These are phyloP conservation scores for Prunella himalayana DNA, from an alignment of 2,113 vertebrate genomes.

Conservation along the genomic window DNA sequence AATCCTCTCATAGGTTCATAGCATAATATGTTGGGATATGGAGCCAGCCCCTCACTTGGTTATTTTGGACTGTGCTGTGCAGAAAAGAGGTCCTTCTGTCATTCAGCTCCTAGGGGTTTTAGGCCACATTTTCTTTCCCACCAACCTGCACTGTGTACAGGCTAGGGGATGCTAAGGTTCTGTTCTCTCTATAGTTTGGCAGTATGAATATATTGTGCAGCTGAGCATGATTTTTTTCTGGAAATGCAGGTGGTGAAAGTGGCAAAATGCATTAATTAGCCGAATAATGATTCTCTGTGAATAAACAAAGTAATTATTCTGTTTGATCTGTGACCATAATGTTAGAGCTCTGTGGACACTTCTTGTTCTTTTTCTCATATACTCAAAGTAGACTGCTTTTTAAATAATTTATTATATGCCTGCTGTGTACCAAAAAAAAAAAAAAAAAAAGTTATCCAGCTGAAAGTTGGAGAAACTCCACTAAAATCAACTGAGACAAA, in stretches of 20 bases:
- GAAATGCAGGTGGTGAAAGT: background rate
- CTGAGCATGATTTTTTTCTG: background rate
- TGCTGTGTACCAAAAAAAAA: background rate
- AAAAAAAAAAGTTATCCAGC: background rate
- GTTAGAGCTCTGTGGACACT: background rate
- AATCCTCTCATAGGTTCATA: background rate
- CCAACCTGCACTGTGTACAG: background rate
- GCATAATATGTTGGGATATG: background rate
- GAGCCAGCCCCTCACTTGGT: background rate
- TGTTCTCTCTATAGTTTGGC: background rate
- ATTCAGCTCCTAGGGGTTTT: background rate
- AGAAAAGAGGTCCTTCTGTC: background rate
- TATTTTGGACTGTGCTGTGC: background rate
- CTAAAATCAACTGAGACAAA: background rate
- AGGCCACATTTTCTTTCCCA: background rate
- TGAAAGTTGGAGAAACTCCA: background rate
- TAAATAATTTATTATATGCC: background rate
- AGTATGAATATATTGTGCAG: background rate
- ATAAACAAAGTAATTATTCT: constrained; percentile 24
- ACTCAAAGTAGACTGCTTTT: background rate
- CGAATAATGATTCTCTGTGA: background rate
- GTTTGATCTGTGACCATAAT: background rate
- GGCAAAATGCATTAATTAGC: background rate
- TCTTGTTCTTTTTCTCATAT: background rate
- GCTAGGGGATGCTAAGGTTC: background rate